Conservation (phyloP, 2,888 invertebrate species). For the Stenolophus ochropezus region DNA sequence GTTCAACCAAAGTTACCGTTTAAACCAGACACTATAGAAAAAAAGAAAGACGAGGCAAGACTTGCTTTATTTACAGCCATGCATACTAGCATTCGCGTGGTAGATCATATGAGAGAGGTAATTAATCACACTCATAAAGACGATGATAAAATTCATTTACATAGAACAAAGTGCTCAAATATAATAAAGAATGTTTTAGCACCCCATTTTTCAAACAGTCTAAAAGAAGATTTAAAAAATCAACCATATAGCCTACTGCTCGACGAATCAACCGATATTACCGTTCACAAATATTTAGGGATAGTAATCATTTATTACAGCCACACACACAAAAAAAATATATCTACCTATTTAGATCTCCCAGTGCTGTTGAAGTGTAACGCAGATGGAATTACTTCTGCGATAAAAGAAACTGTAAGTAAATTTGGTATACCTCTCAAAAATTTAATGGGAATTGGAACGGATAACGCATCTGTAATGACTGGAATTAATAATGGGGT, state of each 20-base stretch:
- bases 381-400: slow-evolving; percentile 62
- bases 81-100: background rate
- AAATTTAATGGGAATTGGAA: slow-evolving; percentile 68
- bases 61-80: background rate
- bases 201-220: slow-evolving; percentile 60
- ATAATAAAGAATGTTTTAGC: slow-evolving; percentile 63
- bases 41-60: background rate
- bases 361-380: slow-evolving; percentile 59
- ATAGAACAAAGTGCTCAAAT: slow-evolving; percentile 63
- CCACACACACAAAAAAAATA: slow-evolving; percentile 60
- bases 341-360: slow-evolving; percentile 63
- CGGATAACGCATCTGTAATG: slow-evolving; percentile 69
- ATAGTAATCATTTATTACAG: slow-evolving; percentile 62
- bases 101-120: background rate
- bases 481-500: slow-evolving; percentile 69
- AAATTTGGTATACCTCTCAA: slow-evolving; percentile 63
- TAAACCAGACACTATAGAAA: too few relatives aligned
- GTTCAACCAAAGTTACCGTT: too few relatives aligned
- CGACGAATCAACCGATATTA: slow-evolving; percentile 66
- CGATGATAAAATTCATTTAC: slow-evolving; percentile 59
- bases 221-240: slow-evolving; percentile 63
- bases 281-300: slow-evolving; percentile 62
- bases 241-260: slow-evolving; percentile 63
- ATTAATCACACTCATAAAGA: background rate
- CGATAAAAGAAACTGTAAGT: slow-evolving; percentile 56